A percentile compares a stretch with the other conserved stretches of the same genome.
Evolutionary conservation across 2,888 invertebrate species (phyloP).

Genomic region (Byasa hedistus): DNA sequence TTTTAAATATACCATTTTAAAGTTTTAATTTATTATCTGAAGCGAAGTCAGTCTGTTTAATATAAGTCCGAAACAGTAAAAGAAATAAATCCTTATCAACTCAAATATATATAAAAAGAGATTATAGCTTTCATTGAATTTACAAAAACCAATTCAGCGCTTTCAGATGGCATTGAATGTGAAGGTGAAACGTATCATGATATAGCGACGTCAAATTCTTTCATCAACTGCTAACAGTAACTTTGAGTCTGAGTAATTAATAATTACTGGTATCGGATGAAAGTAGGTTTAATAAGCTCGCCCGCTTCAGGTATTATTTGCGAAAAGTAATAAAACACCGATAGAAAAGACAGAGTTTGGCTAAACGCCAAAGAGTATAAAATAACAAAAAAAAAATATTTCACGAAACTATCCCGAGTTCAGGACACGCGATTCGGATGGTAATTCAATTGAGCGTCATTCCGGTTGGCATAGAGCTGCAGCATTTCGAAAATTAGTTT

Average conservation of each 20-base stretch:
- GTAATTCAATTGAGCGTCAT: background rate
- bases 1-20: too few relatives aligned
- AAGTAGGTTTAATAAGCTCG: background rate
- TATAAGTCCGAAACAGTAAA: too few relatives aligned
- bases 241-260: background rate
- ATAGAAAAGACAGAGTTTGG: constrained; percentile 11
- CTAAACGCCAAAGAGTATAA: constrained; percentile 10
- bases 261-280: background rate
- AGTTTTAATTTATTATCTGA: too few relatives aligned
- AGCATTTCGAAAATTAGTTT: background rate
- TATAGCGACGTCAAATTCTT: background rate
- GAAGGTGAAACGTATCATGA: too few relatives aligned
- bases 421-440: constrained; percentile 6
- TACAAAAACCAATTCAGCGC: too few relatives aligned
- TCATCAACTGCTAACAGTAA: background rate
- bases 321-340: background rate
- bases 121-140: too few relatives aligned
- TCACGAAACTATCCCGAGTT: constrained; percentile 9
- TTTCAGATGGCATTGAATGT: too few relatives aligned
- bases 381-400: constrained; percentile 14
- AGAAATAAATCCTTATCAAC: too few relatives aligned
- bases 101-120: too few relatives aligned
- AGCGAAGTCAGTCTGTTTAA: too few relatives aligned
- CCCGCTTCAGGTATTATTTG: background rate
- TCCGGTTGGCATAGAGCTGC: background rate